Conservation (phyloP, 2,113 vertebrate genomes). For the Chroicocephalus ridibundus region DNA sequence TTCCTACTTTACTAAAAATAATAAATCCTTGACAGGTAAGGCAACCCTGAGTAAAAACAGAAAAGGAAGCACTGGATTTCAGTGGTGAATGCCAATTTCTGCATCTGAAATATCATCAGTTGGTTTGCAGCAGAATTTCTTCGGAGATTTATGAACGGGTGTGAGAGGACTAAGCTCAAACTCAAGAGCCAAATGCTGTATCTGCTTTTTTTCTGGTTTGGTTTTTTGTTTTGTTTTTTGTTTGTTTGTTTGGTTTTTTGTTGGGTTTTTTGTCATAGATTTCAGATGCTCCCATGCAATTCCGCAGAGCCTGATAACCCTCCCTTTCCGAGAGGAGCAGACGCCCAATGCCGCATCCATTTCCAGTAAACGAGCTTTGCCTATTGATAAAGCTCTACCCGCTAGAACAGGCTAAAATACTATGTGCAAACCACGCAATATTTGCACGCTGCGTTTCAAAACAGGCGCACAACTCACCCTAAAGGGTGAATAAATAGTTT, state of each 20-base stretch:
- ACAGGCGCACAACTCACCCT: neutral
- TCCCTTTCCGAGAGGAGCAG: neutral
- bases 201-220: neutral
- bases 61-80: neutral
- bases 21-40: neutral
- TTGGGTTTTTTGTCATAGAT: too few relatives aligned
- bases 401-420: neutral
- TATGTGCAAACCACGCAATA: neutral
- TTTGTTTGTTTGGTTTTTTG: too few relatives aligned
- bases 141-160: neutral
- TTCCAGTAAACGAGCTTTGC: neutral
- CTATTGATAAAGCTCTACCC: neutral
- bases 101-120: neutral
- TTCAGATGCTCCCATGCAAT: neutral
- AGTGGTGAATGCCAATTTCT: neutral
- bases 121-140: neutral
- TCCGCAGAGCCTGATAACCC: neutral
- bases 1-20: neutral
- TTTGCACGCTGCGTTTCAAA: neutral
- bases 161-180: neutral
- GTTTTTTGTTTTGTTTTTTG: neutral
- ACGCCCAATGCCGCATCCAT: neutral
- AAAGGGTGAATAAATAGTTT: neutral
- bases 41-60: neutral
- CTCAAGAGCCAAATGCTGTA: neutral